phyloP scores from a whole-genome alignment of 2,113 vertebrate genomes.

The Ovibos moschatus region DNA sequence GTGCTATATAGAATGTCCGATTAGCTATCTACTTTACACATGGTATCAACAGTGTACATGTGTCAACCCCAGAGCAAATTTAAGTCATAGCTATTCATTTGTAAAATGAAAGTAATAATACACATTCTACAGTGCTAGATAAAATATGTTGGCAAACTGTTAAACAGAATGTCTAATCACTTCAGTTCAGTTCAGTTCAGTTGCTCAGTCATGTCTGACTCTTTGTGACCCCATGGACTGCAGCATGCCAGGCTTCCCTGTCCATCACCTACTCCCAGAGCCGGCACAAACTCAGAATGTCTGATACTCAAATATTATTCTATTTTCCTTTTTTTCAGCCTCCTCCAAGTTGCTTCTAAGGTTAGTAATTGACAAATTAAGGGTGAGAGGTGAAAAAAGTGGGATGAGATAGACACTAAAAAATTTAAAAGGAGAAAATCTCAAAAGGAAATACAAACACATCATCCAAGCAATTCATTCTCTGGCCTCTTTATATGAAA shows the following conservation, averaged over 20 bases:
- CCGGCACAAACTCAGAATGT: neutral
- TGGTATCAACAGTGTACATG: neutral
- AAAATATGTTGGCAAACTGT: neutral
- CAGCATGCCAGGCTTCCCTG: neutral
- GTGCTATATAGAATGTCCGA: neutral
- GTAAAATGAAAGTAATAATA: constrained; percentile 21
- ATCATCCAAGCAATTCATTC: neutral
- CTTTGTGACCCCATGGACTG: neutral
- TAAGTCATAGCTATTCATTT: neutral
- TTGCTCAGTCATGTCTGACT: neutral
- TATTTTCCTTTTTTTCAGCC: neutral
- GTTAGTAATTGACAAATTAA: constrained; percentile 10
- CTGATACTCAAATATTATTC: neutral
- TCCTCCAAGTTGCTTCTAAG: neutral
- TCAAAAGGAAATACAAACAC: neutral
- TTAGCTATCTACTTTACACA: neutral
- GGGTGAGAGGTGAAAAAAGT: neutral
- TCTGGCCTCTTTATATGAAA: constrained; percentile 31
- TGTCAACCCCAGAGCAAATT: neutral
- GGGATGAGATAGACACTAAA: neutral
- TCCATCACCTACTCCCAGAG: neutral
- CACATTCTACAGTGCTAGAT: neutral
- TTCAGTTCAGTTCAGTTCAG: neutral
- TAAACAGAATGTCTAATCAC: neutral
- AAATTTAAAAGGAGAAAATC: neutral